phyloP scores from a whole-genome alignment of 2,888 invertebrate genomes.

The Habroteleia sp. region DNA sequence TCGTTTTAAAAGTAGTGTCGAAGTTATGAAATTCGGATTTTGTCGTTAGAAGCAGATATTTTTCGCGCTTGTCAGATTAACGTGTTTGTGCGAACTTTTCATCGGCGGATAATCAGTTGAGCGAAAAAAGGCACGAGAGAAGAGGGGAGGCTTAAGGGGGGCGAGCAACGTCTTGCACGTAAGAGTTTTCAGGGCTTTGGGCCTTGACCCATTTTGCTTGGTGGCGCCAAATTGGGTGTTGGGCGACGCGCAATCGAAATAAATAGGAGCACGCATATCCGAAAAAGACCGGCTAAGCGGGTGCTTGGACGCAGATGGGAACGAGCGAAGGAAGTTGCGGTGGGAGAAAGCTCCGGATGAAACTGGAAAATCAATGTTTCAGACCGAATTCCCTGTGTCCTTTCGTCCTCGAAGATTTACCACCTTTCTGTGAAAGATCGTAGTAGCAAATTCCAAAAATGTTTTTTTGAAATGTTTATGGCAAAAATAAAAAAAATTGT shows the following conservation, averaged over 20 bases:
- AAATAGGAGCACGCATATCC: slow-evolving; percentile 65
- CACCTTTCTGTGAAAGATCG: too few relatives aligned
- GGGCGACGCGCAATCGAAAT: slow-evolving; percentile 65
- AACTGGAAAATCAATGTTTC: slow-evolving; percentile 76
- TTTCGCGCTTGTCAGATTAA: too few relatives aligned
- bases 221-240: slow-evolving; percentile 77
- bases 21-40: too few relatives aligned
- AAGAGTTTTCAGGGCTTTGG: slow-evolving; percentile 62
- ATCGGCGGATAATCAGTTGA: background rate
- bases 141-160: background rate
- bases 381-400: slow-evolving; percentile 49
- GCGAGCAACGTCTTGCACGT: slow-evolving; percentile 6
- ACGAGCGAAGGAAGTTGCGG: slow-evolving; percentile 51
- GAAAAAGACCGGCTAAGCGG: slow-evolving; percentile 55
- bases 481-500: too few relatives aligned
- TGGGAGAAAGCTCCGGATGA: slow-evolving; percentile 53
- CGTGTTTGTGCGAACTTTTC: too few relatives aligned
- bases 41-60: too few relatives aligned
- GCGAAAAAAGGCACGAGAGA: background rate
- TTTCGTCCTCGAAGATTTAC: background rate
- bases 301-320: slow-evolving; percentile 50
- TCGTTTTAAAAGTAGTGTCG: too few relatives aligned
- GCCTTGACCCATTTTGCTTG: slow-evolving; percentile 78
- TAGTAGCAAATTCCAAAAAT: too few relatives aligned
- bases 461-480: too few relatives aligned